These are phyloP conservation scores for Gopherus evgoodei DNA, from an alignment of 2,113 vertebrate genomes.

Conservation along the genomic window DNA sequence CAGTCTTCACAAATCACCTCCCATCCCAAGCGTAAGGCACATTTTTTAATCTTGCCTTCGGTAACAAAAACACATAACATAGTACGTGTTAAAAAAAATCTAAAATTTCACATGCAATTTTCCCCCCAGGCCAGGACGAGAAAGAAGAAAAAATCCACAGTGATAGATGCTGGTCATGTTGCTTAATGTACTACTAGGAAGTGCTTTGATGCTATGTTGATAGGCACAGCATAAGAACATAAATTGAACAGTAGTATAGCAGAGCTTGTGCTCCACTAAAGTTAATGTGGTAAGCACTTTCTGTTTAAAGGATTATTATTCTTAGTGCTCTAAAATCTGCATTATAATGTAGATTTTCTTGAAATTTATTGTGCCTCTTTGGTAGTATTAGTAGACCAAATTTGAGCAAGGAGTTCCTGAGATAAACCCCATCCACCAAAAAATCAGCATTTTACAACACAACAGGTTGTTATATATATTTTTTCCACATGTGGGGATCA, in stretches of 20 bases:
- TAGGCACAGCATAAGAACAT: neutral
- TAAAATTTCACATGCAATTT: neutral
- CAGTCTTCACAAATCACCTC: neutral
- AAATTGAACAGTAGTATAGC: neutral
- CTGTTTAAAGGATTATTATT: neutral
- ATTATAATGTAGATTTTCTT: neutral
- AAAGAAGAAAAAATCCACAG: neutral
- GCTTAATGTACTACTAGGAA: neutral
- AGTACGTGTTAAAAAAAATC: neutral
- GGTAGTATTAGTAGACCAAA: neutral
- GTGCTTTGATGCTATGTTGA: neutral
- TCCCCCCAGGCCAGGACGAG: neutral
- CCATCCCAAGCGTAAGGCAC: neutral
- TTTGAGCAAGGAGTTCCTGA: neutral
- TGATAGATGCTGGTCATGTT: neutral
- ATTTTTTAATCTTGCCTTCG: neutral
- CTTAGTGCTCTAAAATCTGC: neutral
- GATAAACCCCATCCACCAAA: neutral
- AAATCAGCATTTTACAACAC: neutral
- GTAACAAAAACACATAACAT: neutral
- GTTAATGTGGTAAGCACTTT: neutral
- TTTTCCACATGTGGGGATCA: neutral
- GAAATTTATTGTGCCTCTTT: neutral
- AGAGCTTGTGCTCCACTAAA: neutral
- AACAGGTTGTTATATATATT: neutral